Conservation (phyloP, 2,797 vertebrate genomes). For the Tapirus indicus region DNA sequence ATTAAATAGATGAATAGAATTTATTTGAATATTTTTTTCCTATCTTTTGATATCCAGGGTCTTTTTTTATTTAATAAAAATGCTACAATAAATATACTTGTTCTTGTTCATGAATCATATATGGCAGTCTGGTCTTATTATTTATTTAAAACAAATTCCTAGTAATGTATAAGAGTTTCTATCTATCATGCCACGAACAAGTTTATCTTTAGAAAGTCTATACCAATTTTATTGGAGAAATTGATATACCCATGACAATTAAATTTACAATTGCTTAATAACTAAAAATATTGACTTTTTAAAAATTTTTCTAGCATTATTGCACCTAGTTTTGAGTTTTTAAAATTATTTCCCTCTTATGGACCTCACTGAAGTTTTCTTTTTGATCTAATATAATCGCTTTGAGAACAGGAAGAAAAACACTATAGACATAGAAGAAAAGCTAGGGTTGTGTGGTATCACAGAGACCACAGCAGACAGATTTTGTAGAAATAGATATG, state of each 20-base stretch:
- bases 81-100: background rate
- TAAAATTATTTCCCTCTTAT: background rate
- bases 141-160: background rate
- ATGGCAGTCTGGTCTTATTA: background rate
- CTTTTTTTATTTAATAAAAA: background rate
- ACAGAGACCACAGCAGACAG: background rate
- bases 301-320: background rate
- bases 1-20: background rate
- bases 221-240: background rate
- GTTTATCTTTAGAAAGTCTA: background rate
- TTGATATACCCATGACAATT: background rate
- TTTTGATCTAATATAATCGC: background rate
- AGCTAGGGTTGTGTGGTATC: background rate
- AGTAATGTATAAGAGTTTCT: background rate
- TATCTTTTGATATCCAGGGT: background rate
- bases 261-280: background rate
- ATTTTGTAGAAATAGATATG: background rate
- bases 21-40: background rate
- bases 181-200: background rate
- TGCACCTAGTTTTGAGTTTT: background rate
- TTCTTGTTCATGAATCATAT: background rate
- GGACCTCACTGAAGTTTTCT: background rate
- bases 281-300: background rate
- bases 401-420: background rate
- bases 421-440: background rate